These are phyloP conservation scores for Channa argus DNA, from an alignment of 2,113 vertebrate species.

Conservation along the genomic window DNA sequence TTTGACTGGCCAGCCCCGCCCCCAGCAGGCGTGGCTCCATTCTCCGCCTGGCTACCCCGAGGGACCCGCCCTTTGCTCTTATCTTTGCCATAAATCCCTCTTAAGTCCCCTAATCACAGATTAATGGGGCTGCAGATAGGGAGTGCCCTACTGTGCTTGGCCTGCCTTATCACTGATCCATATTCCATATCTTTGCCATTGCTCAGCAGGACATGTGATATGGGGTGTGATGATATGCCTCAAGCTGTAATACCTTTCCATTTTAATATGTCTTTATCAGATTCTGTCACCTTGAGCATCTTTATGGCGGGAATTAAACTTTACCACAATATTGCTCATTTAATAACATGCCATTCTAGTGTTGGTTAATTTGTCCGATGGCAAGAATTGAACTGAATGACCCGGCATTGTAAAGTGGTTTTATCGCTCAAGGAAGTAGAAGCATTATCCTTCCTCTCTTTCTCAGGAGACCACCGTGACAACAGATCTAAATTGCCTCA, in stretches of 20 bases:
- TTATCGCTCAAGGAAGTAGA: conserved; percentile 57
- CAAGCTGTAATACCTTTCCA: conserved; percentile 31
- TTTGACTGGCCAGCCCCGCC: conserved; percentile 48
- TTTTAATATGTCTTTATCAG: conserved; percentile 47
- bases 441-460: conserved; percentile 35
- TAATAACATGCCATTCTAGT: conserved; percentile 12
- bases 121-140: conserved; percentile 79
- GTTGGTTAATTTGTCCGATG: conserved; percentile 32
- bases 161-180: conserved; percentile 72
- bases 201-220: conserved; percentile 63
- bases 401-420: conserved; percentile 34
- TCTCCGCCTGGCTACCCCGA: conserved; percentile 50
- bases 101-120: conserved; percentile 83
- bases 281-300: conserved; percentile 49
- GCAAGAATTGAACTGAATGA: conserved; percentile 6
- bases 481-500: conserved; percentile 58
- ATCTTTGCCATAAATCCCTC: conserved; percentile 82
- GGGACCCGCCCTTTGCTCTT: conserved; percentile 76
- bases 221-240: conserved; percentile 34
- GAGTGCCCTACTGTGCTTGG: conserved; percentile 60
- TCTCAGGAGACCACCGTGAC: conserved; percentile 45
- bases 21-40: conserved; percentile 58
- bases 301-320: conserved; percentile 54
- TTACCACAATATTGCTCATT: conserved; percentile 19
- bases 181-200: conserved; percentile 63